Evolutionary conservation across 2,113 vertebrate species (phyloP), one percentile per base, ranked within the genome.

Genomic region (Callorhinus ursinus): DNA sequence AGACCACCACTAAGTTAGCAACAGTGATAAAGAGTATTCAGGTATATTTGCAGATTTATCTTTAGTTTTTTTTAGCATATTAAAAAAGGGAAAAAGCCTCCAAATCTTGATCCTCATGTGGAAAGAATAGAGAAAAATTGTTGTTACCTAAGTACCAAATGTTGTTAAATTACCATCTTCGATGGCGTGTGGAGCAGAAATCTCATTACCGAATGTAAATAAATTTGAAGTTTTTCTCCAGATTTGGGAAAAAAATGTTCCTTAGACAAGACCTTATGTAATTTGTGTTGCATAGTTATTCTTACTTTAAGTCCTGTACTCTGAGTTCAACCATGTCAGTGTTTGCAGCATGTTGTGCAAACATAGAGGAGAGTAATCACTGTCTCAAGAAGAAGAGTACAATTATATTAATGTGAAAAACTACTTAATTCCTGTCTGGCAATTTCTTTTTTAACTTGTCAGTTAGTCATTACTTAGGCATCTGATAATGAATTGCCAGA

Each of bases 1-100:
- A 98, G 98, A 99, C 99, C 98, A 99, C 98, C 98, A 98, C 98
- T 98, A 98, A 98, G 98, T 98, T 98, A 96, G 97, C 99, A 99
- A 99, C 99, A 99, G 97, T 99, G 99, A 99, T 99, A 99, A 99
- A 99, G 98, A 99, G 98, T 97, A 98, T 97, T 96, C 98, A 98
- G 97, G 98, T 96, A 98, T 98, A 99, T 99, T 98, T 99, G 98
- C 98, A 99, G 99, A 99, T 99, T 99, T 99, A 99, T 99, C 98
- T 99, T 98, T 97, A 98, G 97, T 98, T 98, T 98, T 98, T 98
- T 93, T 98, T 33, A 8, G 71, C 85, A 79, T 0, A 82, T 95
- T 94, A 96, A 81, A 49, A 74, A 28, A 33, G 31, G 33, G 21
- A 4, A 26, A 36, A 33, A 5, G 1, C 3, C 8, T 26, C 5